Evolutionary conservation across 2,113 vertebrate genomes (phyloP).

Genomic region (Paedocypris sp.): DNA sequence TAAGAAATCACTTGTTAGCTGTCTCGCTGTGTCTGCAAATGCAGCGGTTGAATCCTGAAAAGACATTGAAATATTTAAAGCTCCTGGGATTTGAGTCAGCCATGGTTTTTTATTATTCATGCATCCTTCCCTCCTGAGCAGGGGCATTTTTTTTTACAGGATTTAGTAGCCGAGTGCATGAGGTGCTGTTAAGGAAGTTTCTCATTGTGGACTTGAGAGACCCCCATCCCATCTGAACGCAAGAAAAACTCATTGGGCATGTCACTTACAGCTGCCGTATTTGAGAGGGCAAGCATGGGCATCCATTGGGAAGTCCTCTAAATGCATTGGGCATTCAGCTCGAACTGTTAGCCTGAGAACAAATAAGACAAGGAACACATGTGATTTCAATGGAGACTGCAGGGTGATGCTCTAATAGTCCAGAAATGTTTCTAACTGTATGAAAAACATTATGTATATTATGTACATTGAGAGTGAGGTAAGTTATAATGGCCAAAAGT

Average conservation of each 20-base stretch:
- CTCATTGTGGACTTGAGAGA: not conserved
- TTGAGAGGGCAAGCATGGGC: conserved; percentile 71
- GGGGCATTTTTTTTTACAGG: conserved; percentile 27
- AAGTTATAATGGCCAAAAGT: too few species aligned
- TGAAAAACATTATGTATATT: too few species aligned
- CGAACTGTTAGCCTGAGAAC: conserved; percentile 62
- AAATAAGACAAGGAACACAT: not conserved
- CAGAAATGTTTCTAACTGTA: too few species aligned
- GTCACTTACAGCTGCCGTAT: conserved; percentile 70
- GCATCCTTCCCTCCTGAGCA: not conserved
- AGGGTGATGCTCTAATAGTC: too few species aligned
- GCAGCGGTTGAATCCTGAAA: not conserved
- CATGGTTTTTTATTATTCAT: conserved; percentile 41
- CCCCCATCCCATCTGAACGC: not conserved
- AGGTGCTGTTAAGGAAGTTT: not conserved
- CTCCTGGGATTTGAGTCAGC: conserved; percentile 47
- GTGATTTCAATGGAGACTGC: too few species aligned
- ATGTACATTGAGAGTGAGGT: too few species aligned
- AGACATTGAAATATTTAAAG: conserved; percentile 61
- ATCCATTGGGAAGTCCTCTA: conserved; percentile 74
- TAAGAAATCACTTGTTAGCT: not conserved
- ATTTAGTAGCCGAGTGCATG: conserved; percentile 25
- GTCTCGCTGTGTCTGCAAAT: not conserved
- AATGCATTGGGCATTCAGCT: conserved; percentile 72
- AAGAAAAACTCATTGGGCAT: not conserved